Evolutionary conservation across 2,113 vertebrate genomes (phyloP).

Genomic region (Megaptera novaeangliae): DNA sequence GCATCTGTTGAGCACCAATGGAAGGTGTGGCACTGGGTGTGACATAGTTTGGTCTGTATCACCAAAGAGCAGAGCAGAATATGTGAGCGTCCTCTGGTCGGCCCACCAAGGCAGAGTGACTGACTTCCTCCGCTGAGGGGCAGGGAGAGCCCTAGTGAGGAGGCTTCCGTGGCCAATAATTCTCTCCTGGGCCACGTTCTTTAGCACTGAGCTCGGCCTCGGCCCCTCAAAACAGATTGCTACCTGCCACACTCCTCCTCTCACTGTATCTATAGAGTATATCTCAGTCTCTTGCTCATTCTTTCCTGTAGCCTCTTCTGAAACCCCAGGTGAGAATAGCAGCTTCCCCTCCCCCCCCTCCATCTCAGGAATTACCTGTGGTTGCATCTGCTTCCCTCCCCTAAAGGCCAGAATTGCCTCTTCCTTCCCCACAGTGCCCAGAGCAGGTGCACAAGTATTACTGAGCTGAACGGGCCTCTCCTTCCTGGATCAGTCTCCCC

Average conservation of each 20-base stretch:
- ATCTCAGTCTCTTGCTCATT: background rate
- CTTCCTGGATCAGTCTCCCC: accelerated
- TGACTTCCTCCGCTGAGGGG: background rate
- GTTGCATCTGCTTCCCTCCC: background rate
- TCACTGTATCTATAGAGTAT: accelerated
- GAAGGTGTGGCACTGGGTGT: background rate
- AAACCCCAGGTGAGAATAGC: background rate
- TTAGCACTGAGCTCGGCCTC: background rate
- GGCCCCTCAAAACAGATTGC: background rate
- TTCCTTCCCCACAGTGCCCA: background rate
- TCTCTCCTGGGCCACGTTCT: background rate
- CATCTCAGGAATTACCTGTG: background rate
- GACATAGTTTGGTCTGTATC: background rate
- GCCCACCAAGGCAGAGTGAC: background rate
- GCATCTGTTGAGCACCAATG: accelerated
- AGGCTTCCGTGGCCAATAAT: background rate
- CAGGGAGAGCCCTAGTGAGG: background rate
- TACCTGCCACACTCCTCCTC: background rate
- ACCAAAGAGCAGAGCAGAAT: background rate
- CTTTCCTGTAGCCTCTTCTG: background rate
- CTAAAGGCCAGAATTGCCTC: accelerated
- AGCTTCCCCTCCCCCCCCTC: background rate
- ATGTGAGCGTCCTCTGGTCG: accelerated
- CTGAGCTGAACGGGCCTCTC: background rate
- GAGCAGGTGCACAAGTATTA: background rate